A percentile compares a stretch with the other conserved stretches of the same genome.
phyloP scores from a whole-genome alignment of 2,888 invertebrate species.

The Agonopterix heracliana region DNA sequence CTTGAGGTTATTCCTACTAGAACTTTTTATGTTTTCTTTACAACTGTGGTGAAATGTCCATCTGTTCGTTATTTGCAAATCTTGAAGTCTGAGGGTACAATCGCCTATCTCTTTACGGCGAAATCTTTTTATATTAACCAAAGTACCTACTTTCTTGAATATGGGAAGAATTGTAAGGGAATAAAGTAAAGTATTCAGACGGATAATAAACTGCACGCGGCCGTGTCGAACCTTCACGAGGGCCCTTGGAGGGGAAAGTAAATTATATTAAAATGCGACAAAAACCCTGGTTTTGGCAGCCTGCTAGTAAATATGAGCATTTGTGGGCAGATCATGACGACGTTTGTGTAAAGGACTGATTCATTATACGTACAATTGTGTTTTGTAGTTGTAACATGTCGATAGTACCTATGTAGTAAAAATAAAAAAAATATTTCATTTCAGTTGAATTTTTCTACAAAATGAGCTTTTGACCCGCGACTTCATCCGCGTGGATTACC shows the following conservation, averaged over 20 bases:
- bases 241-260: slow-evolving; percentile 28
- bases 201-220: slow-evolving; percentile 47
- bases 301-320: slow-evolving; percentile 12
- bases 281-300: slow-evolving; percentile 19
- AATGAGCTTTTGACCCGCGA: no score
- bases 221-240: slow-evolving; percentile 26
- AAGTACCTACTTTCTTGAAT: slow-evolving; percentile 1
- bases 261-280: slow-evolving; percentile 51
- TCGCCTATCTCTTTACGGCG: no score
- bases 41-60: no score
- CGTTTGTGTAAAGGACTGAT: not conserved
- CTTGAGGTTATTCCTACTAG: no score
- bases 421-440: no score
- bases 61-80: no score
- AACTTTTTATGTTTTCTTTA: no score
- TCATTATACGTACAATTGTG: no score
- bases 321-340: not conserved
- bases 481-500: no score
- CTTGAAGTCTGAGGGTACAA: not conserved
- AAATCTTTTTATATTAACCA: not conserved
- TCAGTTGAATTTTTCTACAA: no score
- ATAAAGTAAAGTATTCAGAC: slow-evolving; percentile 11
- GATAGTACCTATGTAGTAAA: no score
- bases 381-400: no score
- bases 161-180: slow-evolving; percentile 10